A percentile compares a stretch with the other conserved stretches of the same genome.
Conservation (phyloP, 2,797 vertebrate genomes). For the Gadopsis bispinosus region DNA sequence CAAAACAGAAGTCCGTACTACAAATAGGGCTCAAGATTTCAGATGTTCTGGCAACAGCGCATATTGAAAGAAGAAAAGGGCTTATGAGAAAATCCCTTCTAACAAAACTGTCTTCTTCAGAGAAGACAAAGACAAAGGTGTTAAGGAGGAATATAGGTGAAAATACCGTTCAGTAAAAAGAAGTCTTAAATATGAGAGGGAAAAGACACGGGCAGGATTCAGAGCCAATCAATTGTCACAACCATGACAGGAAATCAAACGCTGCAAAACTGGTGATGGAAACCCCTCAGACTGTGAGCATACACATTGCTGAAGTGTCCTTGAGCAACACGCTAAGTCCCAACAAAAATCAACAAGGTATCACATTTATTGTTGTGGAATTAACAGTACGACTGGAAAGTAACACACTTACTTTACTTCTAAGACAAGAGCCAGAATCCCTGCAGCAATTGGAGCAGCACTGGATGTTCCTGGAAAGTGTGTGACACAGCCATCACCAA, state of each 20-base stretch:
- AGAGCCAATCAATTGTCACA: slow-evolving; percentile 1
- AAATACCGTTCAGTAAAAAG: slow-evolving; percentile 11
- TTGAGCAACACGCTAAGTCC: slow-evolving; percentile 14
- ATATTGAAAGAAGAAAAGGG: background rate
- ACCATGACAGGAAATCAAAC: slow-evolving; percentile 2
- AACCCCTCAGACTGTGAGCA: background rate
- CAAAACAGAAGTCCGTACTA: slow-evolving; percentile 3
- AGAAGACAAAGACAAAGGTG: slow-evolving; percentile 9
- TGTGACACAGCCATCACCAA: slow-evolving; percentile 77
- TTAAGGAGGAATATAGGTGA: background rate
- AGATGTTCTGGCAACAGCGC: background rate
- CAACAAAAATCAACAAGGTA: slow-evolving; percentile 18
- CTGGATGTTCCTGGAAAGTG: slow-evolving; percentile 82
- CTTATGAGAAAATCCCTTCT: slow-evolving; percentile 13
- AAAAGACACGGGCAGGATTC: background rate
- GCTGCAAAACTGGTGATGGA: background rate
- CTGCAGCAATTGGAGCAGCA: slow-evolving; percentile 64
- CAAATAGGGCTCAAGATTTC: slow-evolving; percentile 4
- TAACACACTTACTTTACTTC: slow-evolving; percentile 68
- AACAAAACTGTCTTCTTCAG: background rate
- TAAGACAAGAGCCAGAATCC: slow-evolving; percentile 77
- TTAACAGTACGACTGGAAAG: background rate
- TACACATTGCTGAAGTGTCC: background rate
- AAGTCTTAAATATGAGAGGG: slow-evolving; percentile 9
- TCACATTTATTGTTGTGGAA: background rate